These are phyloP conservation scores for Propithecus deckenii DNA, from an alignment of 2,797 vertebrate genomes.

Conservation along the genomic window DNA sequence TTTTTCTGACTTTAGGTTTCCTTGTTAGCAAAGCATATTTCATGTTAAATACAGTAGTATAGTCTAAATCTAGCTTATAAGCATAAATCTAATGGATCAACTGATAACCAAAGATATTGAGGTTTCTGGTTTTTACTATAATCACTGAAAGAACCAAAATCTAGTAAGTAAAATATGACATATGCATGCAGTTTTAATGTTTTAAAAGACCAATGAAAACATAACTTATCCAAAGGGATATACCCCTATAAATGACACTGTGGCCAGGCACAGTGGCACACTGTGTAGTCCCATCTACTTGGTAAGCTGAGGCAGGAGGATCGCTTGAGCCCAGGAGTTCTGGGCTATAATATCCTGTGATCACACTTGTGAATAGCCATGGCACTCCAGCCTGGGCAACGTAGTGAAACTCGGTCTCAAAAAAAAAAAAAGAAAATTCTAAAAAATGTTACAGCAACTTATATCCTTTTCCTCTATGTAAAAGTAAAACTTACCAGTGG, in stretches of 20 bases:
- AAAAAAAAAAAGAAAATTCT: neutral
- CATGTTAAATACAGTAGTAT: neutral
- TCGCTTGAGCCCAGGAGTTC: neutral
- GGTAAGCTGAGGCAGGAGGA: neutral
- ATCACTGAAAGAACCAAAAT: neutral
- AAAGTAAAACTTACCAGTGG: neutral
- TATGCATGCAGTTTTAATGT: neutral
- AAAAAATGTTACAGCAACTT: neutral
- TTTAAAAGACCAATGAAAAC: neutral
- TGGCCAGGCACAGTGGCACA: neutral
- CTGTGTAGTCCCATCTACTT: neutral
- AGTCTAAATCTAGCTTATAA: neutral
- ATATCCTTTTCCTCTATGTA: neutral
- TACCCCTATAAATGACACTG: neutral
- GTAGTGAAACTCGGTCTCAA: neutral
- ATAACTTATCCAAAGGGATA: neutral
- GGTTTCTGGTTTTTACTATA: neutral
- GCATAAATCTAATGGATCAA: neutral
- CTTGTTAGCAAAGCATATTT: slow-evolving; percentile 21
- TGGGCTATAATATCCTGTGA: neutral
- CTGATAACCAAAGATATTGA: neutral
- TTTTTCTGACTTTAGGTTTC: slow-evolving; percentile 40
- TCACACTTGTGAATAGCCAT: neutral
- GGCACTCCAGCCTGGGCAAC: neutral
- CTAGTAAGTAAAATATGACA: neutral